Conservation (phyloP, 2,113 vertebrate species). For the Hiodon tergisus region DNA sequence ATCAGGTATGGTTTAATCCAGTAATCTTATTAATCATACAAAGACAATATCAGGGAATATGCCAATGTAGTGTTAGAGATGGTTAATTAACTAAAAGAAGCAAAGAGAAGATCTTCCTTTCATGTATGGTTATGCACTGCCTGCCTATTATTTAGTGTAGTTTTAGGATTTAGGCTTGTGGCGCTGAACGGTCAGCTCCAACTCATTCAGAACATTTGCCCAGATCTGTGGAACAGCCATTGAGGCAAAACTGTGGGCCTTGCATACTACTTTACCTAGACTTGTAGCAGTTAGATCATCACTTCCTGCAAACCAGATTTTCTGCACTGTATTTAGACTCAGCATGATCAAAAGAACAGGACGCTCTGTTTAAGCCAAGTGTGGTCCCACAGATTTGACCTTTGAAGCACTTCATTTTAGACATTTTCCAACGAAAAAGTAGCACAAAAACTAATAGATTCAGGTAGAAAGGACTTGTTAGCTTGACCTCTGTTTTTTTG, state of each 20-base stretch:
- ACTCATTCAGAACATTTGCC: conserved; percentile 58
- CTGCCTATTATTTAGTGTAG: conserved; percentile 74
- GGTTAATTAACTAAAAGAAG: conserved; percentile 48
- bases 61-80: conserved; percentile 75
- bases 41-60: conserved; percentile 80
- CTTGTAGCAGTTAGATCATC: conserved; percentile 18
- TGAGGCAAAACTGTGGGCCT: conserved; percentile 41
- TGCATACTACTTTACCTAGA: conserved; percentile 6
- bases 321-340: conserved; percentile 48
- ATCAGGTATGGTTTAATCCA: conserved; percentile 84
- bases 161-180: conserved; percentile 66
- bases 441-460: conserved; percentile 79
- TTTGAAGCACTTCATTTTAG: conserved; percentile 66
- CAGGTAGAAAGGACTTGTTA: conserved; percentile 78
- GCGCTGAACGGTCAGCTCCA: conserved; percentile 66
- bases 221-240: conserved; percentile 55
- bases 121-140: conserved; percentile 78
- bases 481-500: conserved; percentile 74
- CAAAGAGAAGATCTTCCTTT: conserved; percentile 53
- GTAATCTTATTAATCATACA: conserved; percentile 69
- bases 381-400: conserved; percentile 33
- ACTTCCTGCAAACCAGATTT: conserved; percentile 35
- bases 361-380: conserved; percentile 35
- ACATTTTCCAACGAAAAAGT: conserved; percentile 69
- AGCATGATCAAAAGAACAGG: conserved; percentile 23